Evolutionary conservation across 2,797 vertebrate genomes (phyloP).

Genomic region (Rhynchotus rufescens): DNA sequence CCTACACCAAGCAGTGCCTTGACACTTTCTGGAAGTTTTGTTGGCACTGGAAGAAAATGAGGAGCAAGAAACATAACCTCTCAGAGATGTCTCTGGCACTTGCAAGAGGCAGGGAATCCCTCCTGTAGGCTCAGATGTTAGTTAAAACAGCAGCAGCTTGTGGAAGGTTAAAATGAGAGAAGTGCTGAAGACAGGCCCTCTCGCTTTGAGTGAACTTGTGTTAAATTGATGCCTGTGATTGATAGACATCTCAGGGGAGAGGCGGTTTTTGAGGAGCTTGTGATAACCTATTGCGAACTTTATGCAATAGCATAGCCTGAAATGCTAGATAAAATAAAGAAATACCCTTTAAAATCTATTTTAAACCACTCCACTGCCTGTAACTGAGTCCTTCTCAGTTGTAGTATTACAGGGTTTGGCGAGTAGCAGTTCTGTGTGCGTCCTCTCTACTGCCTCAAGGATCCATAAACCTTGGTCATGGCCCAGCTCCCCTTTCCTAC

Average conservation of each 20-base stretch:
- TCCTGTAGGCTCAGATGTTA: not conserved
- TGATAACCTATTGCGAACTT: not conserved
- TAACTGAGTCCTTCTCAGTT: not conserved
- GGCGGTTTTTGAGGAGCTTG: not conserved
- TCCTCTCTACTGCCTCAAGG: not conserved
- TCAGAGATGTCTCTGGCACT: not conserved
- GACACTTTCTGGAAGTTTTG: not conserved
- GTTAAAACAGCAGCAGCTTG: constrained; percentile 18
- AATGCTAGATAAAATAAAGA: not conserved
- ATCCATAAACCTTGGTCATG: not conserved
- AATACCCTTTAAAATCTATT: not conserved
- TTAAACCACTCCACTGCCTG: not conserved
- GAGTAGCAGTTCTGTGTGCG: not conserved
- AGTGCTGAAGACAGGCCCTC: not conserved
- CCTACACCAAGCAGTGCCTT: not conserved
- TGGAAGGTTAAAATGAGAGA: constrained; percentile 43
- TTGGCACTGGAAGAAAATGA: constrained; percentile 9
- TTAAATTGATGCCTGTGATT: not conserved
- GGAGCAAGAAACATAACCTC: not conserved
- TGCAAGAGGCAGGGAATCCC: not conserved
- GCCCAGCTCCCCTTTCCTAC: not conserved
- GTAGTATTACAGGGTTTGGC: not conserved
- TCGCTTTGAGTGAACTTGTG: not conserved
- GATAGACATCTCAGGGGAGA: not conserved
- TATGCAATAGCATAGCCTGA: not conserved